Base-by-base conservation (phyloP, 1,140 invertebrate species). In the Drosophila repletoides region DNA sequence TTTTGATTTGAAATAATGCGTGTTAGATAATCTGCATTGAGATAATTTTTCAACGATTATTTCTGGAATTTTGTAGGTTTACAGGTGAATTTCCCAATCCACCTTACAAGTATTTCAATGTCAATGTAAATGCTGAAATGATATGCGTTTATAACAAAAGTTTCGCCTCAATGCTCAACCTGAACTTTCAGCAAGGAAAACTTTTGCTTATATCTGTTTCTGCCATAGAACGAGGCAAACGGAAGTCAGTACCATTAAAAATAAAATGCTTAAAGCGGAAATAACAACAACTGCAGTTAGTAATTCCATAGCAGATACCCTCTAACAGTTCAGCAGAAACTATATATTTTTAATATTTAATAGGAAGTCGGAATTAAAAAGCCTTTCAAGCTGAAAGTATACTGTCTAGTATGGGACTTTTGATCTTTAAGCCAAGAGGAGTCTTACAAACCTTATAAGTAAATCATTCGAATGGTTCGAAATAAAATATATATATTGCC, bases 201-300 rank as follows among this genome's bases (percentile, higher is more conserved):
- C 19, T 52, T 55, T 43, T 43, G 24, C 29, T 53, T 63, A 52
- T 43, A 36, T 52, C 15, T 15, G 21, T 40, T 40, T 31, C 22
- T 36, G 31, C 22, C 36, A 28, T 41, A n/a, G n/a, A n/a, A 61
- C 49, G 29, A 36, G 51, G 40, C 66, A 51, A 24, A 24, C 75
- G 76, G 76, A 81, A 81, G 76, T 76, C 53, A 56, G 63, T 46
- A 24, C 63, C 61, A 81, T 81, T 72, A 81, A 81, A 69, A 69
- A 49, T 31, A 38, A 67, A 72, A 76, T 40, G 43, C 68, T 81
- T 64, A 60, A 81, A 64, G 63, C 72, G 72, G 76, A 81, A 81
- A 81, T 83, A 83, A 81, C 77, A 83, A 53, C 31, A 40, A 15
- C 41, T 40, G 22, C 24, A 15, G 17, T 6, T 15, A 17, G 24